phyloP scores from a whole-genome alignment of 1,140 invertebrate species.

The Meloidogyne floridensis region DNA sequence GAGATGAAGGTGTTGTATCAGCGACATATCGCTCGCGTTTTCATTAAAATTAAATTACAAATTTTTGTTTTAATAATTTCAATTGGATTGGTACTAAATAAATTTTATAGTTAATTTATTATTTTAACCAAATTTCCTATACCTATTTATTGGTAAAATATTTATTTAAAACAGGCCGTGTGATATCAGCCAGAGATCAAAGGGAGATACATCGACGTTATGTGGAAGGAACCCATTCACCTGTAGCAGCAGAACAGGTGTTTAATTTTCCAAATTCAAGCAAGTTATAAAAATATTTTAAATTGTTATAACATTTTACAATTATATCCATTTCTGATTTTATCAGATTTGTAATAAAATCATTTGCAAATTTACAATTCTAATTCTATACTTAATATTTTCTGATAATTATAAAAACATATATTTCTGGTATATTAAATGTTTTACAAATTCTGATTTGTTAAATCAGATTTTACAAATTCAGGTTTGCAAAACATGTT shows the following conservation, averaged over 20 bases:
- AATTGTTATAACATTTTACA: not conserved
- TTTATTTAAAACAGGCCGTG: slow-evolving; percentile 5
- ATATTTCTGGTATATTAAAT: no score
- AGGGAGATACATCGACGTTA: slow-evolving; percentile 25
- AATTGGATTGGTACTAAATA: no score
- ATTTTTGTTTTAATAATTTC: not conserved
- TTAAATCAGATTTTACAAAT: no score
- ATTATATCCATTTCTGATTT: not conserved
- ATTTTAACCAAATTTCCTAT: no score
- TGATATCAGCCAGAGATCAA: slow-evolving; percentile 24
- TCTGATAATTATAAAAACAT: no score
- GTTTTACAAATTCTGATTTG: no score
- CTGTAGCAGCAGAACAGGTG: slow-evolving; percentile 21
- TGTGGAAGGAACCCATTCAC: slow-evolving; percentile 8
- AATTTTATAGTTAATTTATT: no score
- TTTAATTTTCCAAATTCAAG: not conserved
- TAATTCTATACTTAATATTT: no score
- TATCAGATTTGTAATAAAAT: not conserved
- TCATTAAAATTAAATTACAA: slow-evolving; percentile 20
- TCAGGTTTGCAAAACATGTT: no score
- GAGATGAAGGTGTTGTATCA: slow-evolving; percentile 11
- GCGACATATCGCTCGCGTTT: slow-evolving; percentile 9
- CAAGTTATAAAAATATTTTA: not conserved
- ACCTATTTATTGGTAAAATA: not conserved
- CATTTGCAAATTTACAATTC: not conserved